These are phyloP conservation scores for Yponomeuta malinellus DNA, from an alignment of 2,888 invertebrate genomes.

Conservation along the genomic window DNA sequence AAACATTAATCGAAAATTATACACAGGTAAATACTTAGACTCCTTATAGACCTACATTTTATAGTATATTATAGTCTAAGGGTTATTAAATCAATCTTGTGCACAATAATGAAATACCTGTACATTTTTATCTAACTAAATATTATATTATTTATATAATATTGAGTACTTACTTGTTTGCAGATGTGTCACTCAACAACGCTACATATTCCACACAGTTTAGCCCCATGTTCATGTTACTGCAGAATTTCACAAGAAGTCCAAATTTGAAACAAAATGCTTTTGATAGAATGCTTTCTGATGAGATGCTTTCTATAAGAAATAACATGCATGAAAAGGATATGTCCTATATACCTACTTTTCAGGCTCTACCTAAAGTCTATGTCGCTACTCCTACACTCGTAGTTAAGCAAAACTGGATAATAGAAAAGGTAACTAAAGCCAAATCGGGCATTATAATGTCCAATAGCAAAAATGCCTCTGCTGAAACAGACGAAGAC, in stretches of 20 bases:
- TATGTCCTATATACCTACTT: constrained; percentile 26
- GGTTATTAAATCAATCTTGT: background rate
- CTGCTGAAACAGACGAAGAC: constrained; percentile 15
- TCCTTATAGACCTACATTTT: background rate
- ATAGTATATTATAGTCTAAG: no score
- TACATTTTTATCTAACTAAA: constrained; percentile 18
- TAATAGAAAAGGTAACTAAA: constrained; percentile 32
- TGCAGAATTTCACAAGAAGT: constrained; percentile 28
- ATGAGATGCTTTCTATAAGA: constrained; percentile 54
- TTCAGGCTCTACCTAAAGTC: constrained; percentile 30
- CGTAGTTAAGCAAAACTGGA: constrained; percentile 50
- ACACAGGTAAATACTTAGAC: constrained; percentile 23
- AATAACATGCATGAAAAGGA: constrained; percentile 43
- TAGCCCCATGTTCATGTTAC: constrained; percentile 14
- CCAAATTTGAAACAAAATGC: constrained; percentile 45
- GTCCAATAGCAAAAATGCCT: constrained; percentile 16
- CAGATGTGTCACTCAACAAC: constrained; percentile 29
- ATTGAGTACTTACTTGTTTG: constrained; percentile 17
- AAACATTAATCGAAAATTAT: constrained; percentile 22
- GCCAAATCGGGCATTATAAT: constrained; percentile 19
- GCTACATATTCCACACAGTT: constrained; percentile 13
- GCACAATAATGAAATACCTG: background rate
- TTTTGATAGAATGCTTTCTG: constrained; percentile 52
- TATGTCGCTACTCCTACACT: constrained; percentile 39
- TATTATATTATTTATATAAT: constrained; percentile 14